A percentile compares a stretch with the other conserved stretches of the same genome.
phyloP scores from a whole-genome alignment of 2,797 vertebrate species.

The Tapera naevia region DNA sequence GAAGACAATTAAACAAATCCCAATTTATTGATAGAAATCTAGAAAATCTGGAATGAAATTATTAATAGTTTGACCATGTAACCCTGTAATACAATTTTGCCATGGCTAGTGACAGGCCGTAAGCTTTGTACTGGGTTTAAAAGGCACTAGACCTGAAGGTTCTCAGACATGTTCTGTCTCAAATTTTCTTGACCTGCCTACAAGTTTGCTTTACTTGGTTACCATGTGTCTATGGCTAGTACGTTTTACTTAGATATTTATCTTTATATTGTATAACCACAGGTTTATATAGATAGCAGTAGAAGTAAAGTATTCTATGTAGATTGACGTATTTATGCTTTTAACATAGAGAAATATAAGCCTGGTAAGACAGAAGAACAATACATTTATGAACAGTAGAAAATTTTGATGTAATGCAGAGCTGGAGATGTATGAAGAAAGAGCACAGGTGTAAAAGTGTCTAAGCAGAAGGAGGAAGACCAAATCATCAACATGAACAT shows the following conservation, averaged over 20 bases:
- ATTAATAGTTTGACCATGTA: background rate
- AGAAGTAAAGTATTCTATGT: background rate
- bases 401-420: background rate
- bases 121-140: background rate
- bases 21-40: background rate
- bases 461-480: background rate
- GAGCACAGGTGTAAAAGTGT: background rate
- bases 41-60: background rate
- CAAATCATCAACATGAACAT: background rate
- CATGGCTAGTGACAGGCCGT: background rate
- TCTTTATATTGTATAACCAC: background rate
- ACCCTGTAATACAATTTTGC: background rate
- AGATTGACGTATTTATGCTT: background rate
- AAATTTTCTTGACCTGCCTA: background rate
- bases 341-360: background rate
- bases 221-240: rapidly evolving
- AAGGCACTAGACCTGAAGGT: background rate
- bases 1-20: background rate
- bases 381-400: background rate
- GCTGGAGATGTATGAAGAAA: background rate
- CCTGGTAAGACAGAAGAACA: background rate
- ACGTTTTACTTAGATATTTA: background rate
- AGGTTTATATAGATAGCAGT: background rate
- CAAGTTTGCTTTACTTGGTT: background rate
- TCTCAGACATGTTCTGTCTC: background rate